Evolutionary conservation across 2,797 vertebrate genomes (phyloP).

Genomic region (Phataginus tricuspis): DNA sequence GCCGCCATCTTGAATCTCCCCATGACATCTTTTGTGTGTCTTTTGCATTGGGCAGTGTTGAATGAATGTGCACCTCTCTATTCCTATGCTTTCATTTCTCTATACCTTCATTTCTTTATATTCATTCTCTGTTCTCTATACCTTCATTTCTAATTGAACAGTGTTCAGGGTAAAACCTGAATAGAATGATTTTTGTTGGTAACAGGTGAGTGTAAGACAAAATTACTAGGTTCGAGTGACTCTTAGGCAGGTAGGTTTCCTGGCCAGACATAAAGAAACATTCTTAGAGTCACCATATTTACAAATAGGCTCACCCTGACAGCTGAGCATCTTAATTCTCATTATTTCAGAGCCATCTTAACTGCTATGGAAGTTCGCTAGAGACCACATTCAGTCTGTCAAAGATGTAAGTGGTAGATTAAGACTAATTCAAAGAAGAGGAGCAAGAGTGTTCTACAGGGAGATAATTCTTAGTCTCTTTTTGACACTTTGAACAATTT

Average conservation of each 20-base stretch:
- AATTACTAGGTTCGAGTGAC: background rate
- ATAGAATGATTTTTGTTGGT: background rate
- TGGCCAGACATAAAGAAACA: background rate
- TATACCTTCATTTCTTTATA: background rate
- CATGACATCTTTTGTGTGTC: background rate
- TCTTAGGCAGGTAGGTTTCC: background rate
- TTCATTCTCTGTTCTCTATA: background rate
- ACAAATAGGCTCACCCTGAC: background rate
- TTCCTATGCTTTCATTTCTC: background rate
- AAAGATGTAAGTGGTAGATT: background rate
- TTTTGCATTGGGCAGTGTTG: background rate
- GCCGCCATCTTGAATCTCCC: too few species aligned
- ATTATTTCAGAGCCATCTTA: background rate
- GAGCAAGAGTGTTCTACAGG: background rate
- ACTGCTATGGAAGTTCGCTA: background rate
- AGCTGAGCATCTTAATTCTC: background rate
- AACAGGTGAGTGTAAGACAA: background rate
- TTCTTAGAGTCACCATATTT: background rate
- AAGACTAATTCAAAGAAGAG: constrained; percentile 34
- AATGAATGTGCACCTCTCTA: background rate
- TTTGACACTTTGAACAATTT: constrained; percentile 1
- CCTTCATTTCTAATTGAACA: background rate
- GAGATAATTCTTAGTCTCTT: background rate
- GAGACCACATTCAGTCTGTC: background rate
- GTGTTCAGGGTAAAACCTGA: background rate